Base-by-base conservation (phyloP, 1,140 invertebrate genomes). In the Drosophila sproati region DNA sequence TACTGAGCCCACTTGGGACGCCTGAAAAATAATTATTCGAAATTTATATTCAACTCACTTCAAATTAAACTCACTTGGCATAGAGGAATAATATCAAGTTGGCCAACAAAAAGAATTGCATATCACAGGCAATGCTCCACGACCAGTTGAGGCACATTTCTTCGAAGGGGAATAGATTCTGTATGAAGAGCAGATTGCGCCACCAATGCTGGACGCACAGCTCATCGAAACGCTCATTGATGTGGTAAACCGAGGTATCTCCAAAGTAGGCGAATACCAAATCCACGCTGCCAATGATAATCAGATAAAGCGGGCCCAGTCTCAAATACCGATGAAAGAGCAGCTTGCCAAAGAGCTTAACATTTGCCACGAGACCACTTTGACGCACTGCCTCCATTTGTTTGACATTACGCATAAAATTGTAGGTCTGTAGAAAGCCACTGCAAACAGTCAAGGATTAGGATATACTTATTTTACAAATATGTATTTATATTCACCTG, bases 121-220 rank as follows among this genome's bases (percentile, higher is more conserved):
- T 97, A 88, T 98, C 97, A 63, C 95, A 95, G 10, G 96, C 95
- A 48, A 98, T 80, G 78, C 97, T 97, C 97, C 97, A 98, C 29
- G 95, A 95, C 95, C 96, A 97, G 4, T 94, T 94, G 92, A 97
- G 93, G 78, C 97, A 97, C 93, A 95, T 93, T 34, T 94, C 93
- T 0, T 93, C 82, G 71, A 92, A 92, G 12, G 91, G 77, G 62
- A 93, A 95, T 0, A 95, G 82, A 90, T 95, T 95, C 80, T 95
- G 95, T 51, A 95, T 95, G 73, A 95, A 95, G 10, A 95, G 87
- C 3, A 95, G 37, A 86, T 95, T 95, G 68, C 94, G 92, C 95
- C 95, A 95, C 95, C 95, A 95, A 77, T 95, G 74, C 76, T 94
- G 94, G 0, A 92, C 72, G 72, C 95, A 95, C 31, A 80, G 80